These are phyloP conservation scores for Musca domestica DNA, from an alignment of 1,140 invertebrate genomes.

Conservation along the genomic window DNA sequence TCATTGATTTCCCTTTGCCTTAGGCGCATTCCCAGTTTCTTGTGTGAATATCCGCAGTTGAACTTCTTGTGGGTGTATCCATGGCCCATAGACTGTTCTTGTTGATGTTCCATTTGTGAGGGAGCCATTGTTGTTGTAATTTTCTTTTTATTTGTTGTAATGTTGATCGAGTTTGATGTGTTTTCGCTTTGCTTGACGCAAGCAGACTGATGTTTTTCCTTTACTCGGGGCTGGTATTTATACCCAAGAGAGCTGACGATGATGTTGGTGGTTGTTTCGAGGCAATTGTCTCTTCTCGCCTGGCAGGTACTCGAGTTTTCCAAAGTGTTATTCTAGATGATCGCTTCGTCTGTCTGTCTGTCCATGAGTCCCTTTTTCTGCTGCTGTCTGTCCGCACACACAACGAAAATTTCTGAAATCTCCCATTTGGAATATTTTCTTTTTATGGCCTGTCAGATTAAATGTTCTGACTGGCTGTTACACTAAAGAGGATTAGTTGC, in stretches of 20 bases:
- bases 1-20: background rate
- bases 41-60: conserved; percentile 20
- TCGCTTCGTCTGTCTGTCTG: background rate
- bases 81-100: conserved; percentile 14
- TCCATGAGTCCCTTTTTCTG: background rate
- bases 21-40: conserved; percentile 9
- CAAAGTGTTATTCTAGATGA: background rate
- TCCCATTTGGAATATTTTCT: no score
- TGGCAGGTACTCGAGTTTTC: background rate
- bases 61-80: conserved; percentile 24
- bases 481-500: no score
- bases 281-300: background rate
- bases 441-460: no score
- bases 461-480: no score
- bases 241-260: background rate
- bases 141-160: background rate
- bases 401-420: conserved; percentile 14
- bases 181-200: background rate
- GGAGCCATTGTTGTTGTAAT: background rate
- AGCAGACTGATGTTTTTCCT: background rate
- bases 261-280: background rate
- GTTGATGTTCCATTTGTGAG: conserved; percentile 11
- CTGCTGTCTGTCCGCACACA: background rate
- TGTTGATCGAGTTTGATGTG: background rate
- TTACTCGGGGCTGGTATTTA: background rate